A percentile compares a stretch with the other conserved stretches of the same genome.
phyloP scores from a whole-genome alignment of 2,888 invertebrate genomes.

The Tetranychus piercei region DNA sequence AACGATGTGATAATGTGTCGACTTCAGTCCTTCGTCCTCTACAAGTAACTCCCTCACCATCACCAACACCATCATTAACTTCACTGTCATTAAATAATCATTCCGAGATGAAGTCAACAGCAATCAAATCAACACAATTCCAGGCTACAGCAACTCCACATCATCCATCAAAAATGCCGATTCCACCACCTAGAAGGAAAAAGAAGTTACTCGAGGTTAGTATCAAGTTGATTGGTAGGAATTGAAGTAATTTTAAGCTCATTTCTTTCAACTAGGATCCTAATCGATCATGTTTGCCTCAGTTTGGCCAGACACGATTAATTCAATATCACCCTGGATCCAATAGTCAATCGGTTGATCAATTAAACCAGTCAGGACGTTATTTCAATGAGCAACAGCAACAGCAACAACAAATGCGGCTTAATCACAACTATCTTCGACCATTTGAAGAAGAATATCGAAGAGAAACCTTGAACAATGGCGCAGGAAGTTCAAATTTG shows the following conservation, averaged over 20 bases:
- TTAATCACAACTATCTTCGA: neutral
- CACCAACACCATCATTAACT: neutral
- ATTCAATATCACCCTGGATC: neutral
- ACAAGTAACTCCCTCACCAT: neutral
- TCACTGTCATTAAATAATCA: neutral
- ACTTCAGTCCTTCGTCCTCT: neutral
- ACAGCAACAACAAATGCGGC: neutral
- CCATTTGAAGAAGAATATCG: neutral
- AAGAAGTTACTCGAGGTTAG: slow-evolving; percentile 29
- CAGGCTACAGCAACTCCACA: neutral
- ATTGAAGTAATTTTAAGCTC: neutral
- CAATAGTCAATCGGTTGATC: neutral
- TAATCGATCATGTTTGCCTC: neutral
- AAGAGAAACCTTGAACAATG: neutral
- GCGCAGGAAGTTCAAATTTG: neutral
- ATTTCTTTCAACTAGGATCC: neutral
- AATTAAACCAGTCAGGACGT: neutral
- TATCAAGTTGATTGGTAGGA: neutral
- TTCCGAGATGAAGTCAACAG: neutral
- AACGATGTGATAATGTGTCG: neutral
- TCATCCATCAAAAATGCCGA: slow-evolving; percentile 27
- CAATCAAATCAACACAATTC: neutral
- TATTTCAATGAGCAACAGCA: neutral
- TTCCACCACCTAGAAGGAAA: slow-evolving; percentile 46
- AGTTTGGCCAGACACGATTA: neutral